Conservation (phyloP, 2,113 vertebrate species). For the Nothocercus nigrocapillus region DNA sequence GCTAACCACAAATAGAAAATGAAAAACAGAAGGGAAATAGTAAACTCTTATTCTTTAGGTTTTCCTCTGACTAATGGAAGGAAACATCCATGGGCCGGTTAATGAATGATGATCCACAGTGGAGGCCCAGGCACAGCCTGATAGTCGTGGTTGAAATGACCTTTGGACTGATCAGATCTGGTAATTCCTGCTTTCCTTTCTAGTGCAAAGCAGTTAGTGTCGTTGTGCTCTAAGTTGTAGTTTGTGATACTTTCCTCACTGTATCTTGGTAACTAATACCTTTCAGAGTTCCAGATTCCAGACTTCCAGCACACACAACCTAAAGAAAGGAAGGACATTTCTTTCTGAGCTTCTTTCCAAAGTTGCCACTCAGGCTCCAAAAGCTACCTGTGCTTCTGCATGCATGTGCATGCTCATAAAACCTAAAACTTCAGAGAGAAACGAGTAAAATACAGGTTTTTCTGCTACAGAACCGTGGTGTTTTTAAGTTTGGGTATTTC, state of each 20-base stretch:
- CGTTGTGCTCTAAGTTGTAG: not conserved
- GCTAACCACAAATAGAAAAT: slow-evolving; percentile 43
- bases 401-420: not conserved
- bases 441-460: not conserved
- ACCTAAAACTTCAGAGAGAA: not conserved
- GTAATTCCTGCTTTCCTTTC: not conserved
- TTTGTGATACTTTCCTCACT: not conserved
- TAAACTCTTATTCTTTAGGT: not conserved
- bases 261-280: accelerated
- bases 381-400: not conserved
- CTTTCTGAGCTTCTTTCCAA: not conserved
- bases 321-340: not conserved
- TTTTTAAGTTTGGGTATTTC: not conserved
- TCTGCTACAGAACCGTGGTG: not conserved
- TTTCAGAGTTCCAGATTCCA: not conserved
- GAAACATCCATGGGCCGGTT: slow-evolving; percentile 12
- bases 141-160: accelerated
- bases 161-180: not conserved
- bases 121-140: not conserved
- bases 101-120: not conserved
- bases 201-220: not conserved
- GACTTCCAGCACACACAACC: accelerated
- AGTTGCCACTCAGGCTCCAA: not conserved
- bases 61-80: slow-evolving; percentile 3
- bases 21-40: slow-evolving; percentile 7